These are phyloP conservation scores for Melinopterus prodromus DNA, from an alignment of 2,888 invertebrate species.

Conservation along the genomic window DNA sequence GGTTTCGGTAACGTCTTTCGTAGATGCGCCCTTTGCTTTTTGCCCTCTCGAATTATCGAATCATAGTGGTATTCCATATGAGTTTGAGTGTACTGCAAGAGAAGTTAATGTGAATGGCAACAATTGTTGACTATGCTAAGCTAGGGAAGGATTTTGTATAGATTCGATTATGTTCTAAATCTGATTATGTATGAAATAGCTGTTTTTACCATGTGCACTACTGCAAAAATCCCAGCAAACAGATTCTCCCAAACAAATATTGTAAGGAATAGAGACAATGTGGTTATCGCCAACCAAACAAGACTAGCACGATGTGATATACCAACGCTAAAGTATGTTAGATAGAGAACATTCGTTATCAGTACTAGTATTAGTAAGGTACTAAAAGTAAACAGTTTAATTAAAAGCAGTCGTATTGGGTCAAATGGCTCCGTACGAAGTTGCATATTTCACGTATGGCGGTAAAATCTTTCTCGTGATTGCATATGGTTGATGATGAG, in stretches of 20 bases:
- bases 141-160: no score
- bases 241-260: constrained; percentile 43
- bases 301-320: constrained; percentile 33
- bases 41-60: constrained; percentile 39
- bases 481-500: not conserved
- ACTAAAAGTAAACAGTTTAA: constrained; percentile 24
- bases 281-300: constrained; percentile 37
- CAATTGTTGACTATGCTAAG: no score
- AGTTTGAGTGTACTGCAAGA: not conserved
- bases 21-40: constrained; percentile 37
- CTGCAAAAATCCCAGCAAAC: not conserved
- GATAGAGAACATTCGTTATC: constrained; percentile 32
- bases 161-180: no score
- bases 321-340: constrained; percentile 42
- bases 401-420: not conserved
- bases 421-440: not conserved
- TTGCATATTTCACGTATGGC: not conserved
- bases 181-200: no score
- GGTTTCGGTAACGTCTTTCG: constrained; percentile 34
- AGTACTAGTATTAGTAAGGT: constrained; percentile 32
- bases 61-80: constrained; percentile 27
- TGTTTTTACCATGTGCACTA: not conserved
- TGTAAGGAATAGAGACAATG: constrained; percentile 38
- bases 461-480: constrained; percentile 11
- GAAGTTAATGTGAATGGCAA: not conserved